Evolutionary conservation across 2,113 vertebrate species (phyloP).

Genomic region (Daubentonia madagascariensis): DNA sequence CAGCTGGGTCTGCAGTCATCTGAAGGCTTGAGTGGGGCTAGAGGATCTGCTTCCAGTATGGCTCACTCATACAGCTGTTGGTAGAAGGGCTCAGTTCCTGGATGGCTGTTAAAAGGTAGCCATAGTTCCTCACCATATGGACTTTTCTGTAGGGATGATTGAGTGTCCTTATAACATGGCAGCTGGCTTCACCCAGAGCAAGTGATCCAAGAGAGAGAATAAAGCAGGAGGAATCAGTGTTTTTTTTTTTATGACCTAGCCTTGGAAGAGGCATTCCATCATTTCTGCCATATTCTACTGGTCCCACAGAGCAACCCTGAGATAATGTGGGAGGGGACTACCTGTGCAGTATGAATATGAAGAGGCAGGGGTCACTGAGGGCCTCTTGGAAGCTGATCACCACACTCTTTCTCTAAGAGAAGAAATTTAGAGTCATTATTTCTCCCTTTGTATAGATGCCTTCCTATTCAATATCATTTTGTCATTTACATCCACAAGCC

Average conservation of each 20-base stretch:
- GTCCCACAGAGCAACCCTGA: not conserved
- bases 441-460: not conserved
- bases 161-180: not conserved
- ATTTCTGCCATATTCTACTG: not conserved
- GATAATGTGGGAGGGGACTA: not conserved
- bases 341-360: not conserved
- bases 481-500: not conserved
- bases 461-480: not conserved
- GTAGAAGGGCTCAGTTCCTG: not conserved
- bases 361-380: not conserved
- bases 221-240: not conserved
- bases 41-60: not conserved
- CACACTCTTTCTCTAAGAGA: not conserved
- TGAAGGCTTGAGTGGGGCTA: not conserved
- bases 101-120: not conserved
- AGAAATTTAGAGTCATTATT: not conserved
- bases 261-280: not conserved
- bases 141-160: not conserved
- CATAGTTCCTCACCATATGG: not conserved
- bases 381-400: not conserved
- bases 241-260: not conserved
- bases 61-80: not conserved
- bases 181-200: not conserved
- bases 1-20: not conserved
- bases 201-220: not conserved